Evolutionary conservation across 2,797 vertebrate genomes (phyloP).

Genomic region (Eremophila alpestris): DNA sequence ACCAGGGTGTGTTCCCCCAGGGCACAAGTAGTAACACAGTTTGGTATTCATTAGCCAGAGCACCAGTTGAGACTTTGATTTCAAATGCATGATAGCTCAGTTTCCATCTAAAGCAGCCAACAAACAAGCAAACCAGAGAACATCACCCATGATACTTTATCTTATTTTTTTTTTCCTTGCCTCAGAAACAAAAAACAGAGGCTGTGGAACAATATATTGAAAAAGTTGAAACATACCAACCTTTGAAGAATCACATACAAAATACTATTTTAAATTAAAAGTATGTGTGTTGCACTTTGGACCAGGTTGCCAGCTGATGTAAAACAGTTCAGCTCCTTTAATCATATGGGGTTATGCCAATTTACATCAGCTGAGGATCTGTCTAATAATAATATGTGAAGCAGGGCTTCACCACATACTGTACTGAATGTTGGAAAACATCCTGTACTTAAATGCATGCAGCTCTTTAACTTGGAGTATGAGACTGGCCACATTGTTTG

Average conservation of each 20-base stretch:
- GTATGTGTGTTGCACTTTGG: constrained; percentile 50
- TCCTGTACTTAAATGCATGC: constrained; percentile 67
- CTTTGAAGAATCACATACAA: constrained; percentile 57
- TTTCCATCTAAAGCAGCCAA: constrained; percentile 34
- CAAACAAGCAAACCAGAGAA: neutral
- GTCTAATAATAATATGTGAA: constrained; percentile 51
- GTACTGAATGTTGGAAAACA: constrained; percentile 67
- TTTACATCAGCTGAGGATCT: constrained; percentile 63
- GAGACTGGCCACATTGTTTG: constrained; percentile 77
- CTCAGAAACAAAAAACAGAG: constrained; percentile 55
- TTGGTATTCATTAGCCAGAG: neutral
- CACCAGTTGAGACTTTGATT: constrained; percentile 24
- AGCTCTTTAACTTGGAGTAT: constrained; percentile 62
- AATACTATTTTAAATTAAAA: constrained; percentile 72
- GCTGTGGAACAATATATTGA: neutral
- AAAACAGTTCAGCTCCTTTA: constrained; percentile 64
- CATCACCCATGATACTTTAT: neutral
- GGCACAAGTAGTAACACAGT: neutral
- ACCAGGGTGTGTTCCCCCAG: neutral
- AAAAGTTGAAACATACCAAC: constrained; percentile 9
- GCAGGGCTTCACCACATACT: constrained; percentile 52
- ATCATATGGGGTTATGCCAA: constrained; percentile 40
- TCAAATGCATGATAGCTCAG: neutral
- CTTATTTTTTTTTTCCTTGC: constrained; percentile 28
- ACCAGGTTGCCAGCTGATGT: constrained; percentile 56